A percentile compares a stretch with the other conserved stretches of the same genome.
These are phyloP conservation scores for Trachymyrmex cornetzi DNA, from an alignment of 1,140 invertebrate species.

Conservation along the genomic window DNA sequence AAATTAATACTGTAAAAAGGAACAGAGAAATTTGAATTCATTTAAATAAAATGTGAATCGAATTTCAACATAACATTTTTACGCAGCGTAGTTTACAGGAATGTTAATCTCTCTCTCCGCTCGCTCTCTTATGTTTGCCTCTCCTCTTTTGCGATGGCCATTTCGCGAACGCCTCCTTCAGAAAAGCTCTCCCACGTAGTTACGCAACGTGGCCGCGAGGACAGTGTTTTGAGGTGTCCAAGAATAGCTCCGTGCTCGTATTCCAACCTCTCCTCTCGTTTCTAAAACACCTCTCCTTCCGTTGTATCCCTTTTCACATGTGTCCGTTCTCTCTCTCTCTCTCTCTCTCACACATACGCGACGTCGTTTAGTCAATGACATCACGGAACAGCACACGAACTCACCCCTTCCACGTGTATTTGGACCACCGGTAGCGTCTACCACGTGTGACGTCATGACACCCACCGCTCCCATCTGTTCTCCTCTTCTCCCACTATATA, in stretches of 20 bases:
- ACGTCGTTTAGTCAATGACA: constrained; percentile 73
- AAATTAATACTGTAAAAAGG: background rate
- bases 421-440: constrained; percentile 52
- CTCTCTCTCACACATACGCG: constrained; percentile 1
- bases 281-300: constrained; percentile 51
- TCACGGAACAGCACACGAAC: constrained; percentile 60
- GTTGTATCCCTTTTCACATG: constrained; percentile 59
- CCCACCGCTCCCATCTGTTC: background rate
- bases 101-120: background rate
- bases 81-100: background rate
- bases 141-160: constrained; percentile 53
- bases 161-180: constrained; percentile 70
- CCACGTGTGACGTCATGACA: constrained; percentile 68
- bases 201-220: constrained; percentile 77
- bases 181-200: constrained; percentile 75
- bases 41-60: background rate
- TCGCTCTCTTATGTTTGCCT: background rate
- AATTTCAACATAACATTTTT: background rate
- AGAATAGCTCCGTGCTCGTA: constrained; percentile 74
- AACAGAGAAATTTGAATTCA: background rate
- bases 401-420: constrained; percentile 45
- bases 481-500: constrained; percentile 49
- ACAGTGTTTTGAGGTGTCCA: constrained; percentile 73
- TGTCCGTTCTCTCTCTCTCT: constrained; percentile 1
- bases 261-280: constrained; percentile 69